Percentiles rank a stretch among this genome's conserved stretches.
Conservation (phyloP, 2,888 invertebrate species). For the Melinaea marsaeus region DNA sequence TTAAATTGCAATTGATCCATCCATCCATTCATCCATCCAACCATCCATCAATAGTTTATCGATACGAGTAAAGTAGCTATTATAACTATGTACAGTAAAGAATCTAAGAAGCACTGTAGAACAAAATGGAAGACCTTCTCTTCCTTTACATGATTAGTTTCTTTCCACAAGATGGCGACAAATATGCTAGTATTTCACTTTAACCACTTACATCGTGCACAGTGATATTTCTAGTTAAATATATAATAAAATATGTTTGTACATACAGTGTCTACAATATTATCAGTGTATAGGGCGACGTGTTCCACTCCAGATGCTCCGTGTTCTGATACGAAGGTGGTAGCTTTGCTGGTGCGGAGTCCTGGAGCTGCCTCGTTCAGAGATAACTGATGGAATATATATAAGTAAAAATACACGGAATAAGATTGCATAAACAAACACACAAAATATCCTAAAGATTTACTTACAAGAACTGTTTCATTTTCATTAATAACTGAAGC, state of each 20-base stretch:
- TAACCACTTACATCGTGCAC: too few relatives aligned
- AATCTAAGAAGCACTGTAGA: too few relatives aligned
- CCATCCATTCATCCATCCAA: too few relatives aligned
- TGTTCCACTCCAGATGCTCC: slow-evolving; percentile 67
- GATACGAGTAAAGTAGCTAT: too few relatives aligned
- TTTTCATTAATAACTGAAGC: slow-evolving; percentile 97
- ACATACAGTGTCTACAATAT: slow-evolving; percentile 64
- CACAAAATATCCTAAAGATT: neutral
- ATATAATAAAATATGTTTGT: neutral
- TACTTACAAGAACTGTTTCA: slow-evolving; percentile 90
- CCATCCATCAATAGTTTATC: too few relatives aligned
- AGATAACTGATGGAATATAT: slow-evolving; percentile 59
- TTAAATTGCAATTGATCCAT: too few relatives aligned
- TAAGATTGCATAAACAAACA: slow-evolving; percentile 27
- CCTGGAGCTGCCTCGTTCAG: slow-evolving; percentile 68
- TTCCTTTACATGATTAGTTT: too few relatives aligned
- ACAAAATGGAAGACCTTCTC: too few relatives aligned
- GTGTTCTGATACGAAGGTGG: slow-evolving; percentile 60
- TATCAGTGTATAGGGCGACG: slow-evolving; percentile 65
- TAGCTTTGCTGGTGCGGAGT: slow-evolving; percentile 58
- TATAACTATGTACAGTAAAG: too few relatives aligned
- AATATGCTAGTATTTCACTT: too few relatives aligned
- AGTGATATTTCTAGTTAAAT: too few relatives aligned
- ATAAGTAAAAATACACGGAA: neutral
- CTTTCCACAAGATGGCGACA: too few relatives aligned